phyloP scores from a whole-genome alignment of 2,113 vertebrate genomes.

The Tonatia bakeri region DNA sequence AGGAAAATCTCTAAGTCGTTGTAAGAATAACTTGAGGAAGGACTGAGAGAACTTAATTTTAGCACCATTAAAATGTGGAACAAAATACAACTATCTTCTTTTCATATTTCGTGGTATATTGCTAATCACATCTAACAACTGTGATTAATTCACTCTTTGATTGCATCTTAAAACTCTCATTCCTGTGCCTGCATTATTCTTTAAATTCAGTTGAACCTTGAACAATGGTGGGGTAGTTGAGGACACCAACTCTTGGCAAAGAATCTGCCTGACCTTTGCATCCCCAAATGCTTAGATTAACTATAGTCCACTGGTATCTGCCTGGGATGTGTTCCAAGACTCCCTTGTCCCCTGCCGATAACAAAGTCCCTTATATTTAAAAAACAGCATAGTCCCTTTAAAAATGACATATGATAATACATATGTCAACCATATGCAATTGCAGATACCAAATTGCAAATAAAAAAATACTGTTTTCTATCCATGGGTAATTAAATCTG shows the following conservation, averaged over 20 bases:
- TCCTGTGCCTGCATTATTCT: not conserved
- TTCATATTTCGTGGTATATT: not conserved
- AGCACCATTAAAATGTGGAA: slow-evolving; percentile 28
- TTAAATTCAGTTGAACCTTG: not conserved
- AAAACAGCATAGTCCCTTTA: not conserved
- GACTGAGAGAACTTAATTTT: slow-evolving; percentile 45
- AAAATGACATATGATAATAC: not conserved
- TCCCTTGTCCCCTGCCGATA: not conserved
- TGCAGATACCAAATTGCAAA: not conserved
- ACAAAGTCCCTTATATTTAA: not conserved
- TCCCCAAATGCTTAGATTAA: not conserved
- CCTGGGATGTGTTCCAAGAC: not conserved
- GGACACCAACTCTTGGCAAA: not conserved
- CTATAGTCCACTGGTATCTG: not conserved
- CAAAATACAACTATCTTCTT: slow-evolving; percentile 17
- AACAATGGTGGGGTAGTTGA: not conserved
- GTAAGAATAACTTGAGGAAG: slow-evolving; percentile 24
- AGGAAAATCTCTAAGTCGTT: slow-evolving; percentile 48
- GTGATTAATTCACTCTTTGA: not conserved
- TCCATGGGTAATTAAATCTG: not conserved
- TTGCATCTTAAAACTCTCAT: not conserved
- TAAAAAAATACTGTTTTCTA: not conserved
- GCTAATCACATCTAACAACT: not conserved
- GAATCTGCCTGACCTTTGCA: not conserved
- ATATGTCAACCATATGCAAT: not conserved